Percentiles rank a stretch among this genome's conserved stretches.
Evolutionary conservation across 2,113 vertebrate genomes (phyloP).

Genomic region (Sturnira hondurensis): DNA sequence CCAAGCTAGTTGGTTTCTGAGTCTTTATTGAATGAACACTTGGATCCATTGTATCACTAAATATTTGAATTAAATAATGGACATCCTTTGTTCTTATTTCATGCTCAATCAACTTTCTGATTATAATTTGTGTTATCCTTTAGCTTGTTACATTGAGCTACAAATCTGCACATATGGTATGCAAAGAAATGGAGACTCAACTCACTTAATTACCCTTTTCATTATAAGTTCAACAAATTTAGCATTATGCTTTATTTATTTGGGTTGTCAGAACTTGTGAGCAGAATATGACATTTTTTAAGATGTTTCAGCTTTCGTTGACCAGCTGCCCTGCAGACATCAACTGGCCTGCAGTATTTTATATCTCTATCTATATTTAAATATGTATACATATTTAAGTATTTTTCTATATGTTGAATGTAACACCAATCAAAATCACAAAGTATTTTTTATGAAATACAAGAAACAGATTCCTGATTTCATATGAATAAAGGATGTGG

Average conservation of each 20-base stretch:
- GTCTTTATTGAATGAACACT: neutral
- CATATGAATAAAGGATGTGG: neutral
- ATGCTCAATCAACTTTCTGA: constrained; percentile 48
- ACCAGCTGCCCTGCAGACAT: neutral
- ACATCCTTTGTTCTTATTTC: constrained; percentile 58
- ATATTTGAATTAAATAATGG: constrained; percentile 30
- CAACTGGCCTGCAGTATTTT: neutral
- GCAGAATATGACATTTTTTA: neutral
- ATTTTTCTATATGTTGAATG: neutral
- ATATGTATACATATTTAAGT: neutral
- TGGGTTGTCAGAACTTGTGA: neutral
- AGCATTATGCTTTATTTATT: neutral
- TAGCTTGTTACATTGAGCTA: neutral
- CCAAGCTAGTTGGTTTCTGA: neutral
- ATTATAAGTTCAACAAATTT: neutral
- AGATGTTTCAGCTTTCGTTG: neutral
- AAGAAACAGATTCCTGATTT: neutral
- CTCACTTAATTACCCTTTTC: neutral
- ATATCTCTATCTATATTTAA: neutral
- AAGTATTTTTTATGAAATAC: neutral
- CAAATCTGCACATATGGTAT: constrained; percentile 16
- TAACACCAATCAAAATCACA: neutral
- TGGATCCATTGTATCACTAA: constrained; percentile 6
- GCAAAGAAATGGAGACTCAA: neutral
- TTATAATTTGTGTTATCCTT: neutral